These are phyloP conservation scores for Rhinichthys osculus DNA, from an alignment of 2,797 vertebrate species.

Conservation along the genomic window DNA sequence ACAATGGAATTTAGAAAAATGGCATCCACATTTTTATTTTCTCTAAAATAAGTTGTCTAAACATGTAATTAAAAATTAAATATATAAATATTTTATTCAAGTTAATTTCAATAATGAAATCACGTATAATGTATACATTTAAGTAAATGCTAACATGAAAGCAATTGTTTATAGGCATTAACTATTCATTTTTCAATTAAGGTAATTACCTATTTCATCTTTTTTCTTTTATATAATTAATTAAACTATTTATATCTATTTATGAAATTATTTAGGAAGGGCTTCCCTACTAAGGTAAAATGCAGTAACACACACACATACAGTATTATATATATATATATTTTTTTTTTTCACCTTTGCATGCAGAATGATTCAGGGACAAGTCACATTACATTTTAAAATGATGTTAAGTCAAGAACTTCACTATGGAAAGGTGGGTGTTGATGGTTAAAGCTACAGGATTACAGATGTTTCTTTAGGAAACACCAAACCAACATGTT, in stretches of 20 bases:
- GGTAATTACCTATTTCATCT: background rate
- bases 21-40: background rate
- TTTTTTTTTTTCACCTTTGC: too few species aligned
- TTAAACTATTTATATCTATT: background rate
- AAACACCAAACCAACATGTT: background rate
- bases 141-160: background rate
- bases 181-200: background rate
- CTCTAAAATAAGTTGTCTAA: background rate
- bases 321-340: too few species aligned
- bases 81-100: background rate
- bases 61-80: background rate
- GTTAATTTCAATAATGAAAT: background rate
- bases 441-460: background rate
- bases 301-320: background rate
- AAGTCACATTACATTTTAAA: background rate
- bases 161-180: background rate
- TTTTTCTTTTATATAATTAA: background rate
- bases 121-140: background rate
- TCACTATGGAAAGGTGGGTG: background rate
- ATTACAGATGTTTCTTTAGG: background rate
- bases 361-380: background rate
- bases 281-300: background rate
- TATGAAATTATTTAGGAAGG: background rate
- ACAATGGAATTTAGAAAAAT: background rate
- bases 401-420: background rate